These are phyloP conservation scores for Acanthococcus lagerstroemiae DNA, from an alignment of 2,888 invertebrate genomes.

Conservation along the genomic window DNA sequence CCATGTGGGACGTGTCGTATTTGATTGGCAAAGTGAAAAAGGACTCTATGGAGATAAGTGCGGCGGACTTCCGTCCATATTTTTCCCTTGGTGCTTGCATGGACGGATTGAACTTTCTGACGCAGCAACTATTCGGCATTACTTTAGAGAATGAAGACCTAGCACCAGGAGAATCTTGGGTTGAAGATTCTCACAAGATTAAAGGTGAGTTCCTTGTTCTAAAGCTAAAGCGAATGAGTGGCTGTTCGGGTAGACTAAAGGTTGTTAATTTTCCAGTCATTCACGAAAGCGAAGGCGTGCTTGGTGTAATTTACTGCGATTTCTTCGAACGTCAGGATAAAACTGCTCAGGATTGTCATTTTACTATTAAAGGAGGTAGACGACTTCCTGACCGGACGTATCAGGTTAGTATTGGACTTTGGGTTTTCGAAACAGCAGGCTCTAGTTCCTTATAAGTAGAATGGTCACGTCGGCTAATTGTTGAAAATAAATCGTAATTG, in stretches of 20 bases:
- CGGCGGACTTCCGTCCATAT: constrained; percentile 67
- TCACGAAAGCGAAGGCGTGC: constrained; percentile 64
- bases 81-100: constrained; percentile 90
- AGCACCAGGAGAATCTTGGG: constrained; percentile 74
- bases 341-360: constrained; percentile 96
- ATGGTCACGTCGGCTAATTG: no score
- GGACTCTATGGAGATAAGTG: constrained; percentile 57
- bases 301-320: constrained; percentile 96
- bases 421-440: no score
- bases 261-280: constrained; percentile 50
- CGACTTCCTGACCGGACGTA: constrained; percentile 65
- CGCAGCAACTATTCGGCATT: constrained; percentile 72
- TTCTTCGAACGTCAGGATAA: constrained; percentile 86
- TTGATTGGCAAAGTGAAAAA: constrained; percentile 65
- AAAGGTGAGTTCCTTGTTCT: constrained; percentile 44
- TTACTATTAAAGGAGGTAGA: constrained; percentile 92
- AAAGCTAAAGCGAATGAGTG: neutral
- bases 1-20: constrained; percentile 80
- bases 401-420: no score
- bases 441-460: no score
- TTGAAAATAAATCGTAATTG: no score
- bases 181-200: constrained; percentile 79
- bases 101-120: constrained; percentile 90
- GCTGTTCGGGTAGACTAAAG: no score
- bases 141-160: constrained; percentile 61